Percentiles rank a stretch among this genome's conserved stretches.
These are phyloP conservation scores for Diplosoma virens DNA, from an alignment of 23 tunicate genomes.

Conservation along the genomic window DNA sequence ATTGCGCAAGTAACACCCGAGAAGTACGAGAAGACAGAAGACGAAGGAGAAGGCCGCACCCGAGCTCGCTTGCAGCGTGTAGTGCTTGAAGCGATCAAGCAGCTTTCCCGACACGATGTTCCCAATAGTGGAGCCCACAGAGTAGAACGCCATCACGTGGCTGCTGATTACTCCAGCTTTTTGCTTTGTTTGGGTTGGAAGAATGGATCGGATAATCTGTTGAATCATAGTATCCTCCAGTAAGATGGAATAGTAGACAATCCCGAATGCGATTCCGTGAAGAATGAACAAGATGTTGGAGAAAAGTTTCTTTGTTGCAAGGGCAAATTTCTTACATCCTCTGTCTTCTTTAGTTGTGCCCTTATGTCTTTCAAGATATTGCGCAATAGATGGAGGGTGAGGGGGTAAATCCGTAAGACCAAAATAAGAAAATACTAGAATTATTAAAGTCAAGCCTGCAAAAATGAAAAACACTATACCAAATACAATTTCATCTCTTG, in stretches of 20 bases:
- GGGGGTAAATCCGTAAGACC: neutral
- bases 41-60: neutral
- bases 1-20: neutral
- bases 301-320: neutral
- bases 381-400: neutral
- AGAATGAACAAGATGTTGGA: neutral
- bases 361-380: neutral
- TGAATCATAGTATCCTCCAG: neutral
- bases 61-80: neutral
- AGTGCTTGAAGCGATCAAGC: neutral
- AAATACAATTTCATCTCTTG: neutral
- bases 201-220: neutral
- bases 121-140: neutral
- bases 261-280: neutral
- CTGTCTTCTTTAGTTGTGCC: neutral
- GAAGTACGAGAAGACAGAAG: neutral
- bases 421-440: neutral
- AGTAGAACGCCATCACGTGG: neutral
- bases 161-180: neutral
- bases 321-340: neutral
- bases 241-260: neutral
- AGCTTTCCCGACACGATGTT: slow-evolving; percentile 4
- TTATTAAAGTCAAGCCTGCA: neutral
- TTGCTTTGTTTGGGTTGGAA: neutral
- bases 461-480: neutral